Evolutionary conservation across 2,797 vertebrate genomes (phyloP), one percentile per base, ranked within the genome.

Genomic region (Bufotes viridis): DNA sequence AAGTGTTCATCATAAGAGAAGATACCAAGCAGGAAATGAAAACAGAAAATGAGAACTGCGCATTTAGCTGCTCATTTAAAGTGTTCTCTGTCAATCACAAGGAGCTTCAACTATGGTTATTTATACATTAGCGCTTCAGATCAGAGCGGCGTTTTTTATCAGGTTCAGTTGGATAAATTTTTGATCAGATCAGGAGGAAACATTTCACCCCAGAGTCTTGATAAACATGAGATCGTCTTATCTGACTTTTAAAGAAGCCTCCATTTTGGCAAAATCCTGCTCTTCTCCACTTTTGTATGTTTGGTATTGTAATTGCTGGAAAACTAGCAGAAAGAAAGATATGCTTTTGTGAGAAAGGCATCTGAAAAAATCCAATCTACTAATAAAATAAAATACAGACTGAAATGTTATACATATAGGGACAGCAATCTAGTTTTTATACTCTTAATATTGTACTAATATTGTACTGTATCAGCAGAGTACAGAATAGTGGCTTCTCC

Each of bases 151-250:
- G 15, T 6, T 58, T 42, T 53, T 79, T 79, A 58, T 57, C 14
- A 57, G 58, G 76, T 80, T 60, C 26, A 61, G 13, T 24, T 57
- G 20, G 51, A 78, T 78, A 57, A 26, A 22, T 78, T 24, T 12
- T 78, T 26, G 12, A 78, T 74, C 72, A 74, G 72, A 74, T 74
- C 34, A 74, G 72, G 42, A 49, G 72, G 72, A 74, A 74, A 74
- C 18, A 74, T 74, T 70, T 74, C 34, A 49, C 18, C 72, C 34
- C 34, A 51, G 72, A 51, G 72, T 49, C 34, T 22, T 49, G 72
- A 42, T 74, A 74, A 74, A 74, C 34, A 20, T 49, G 34, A 8
- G 22, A 22, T 49, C 34, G 22, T 74, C 17, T 74, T 49, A 74
- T 49, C 72, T 74, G 42, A 34, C 4, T 11, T 51, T 74, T 49